Base-by-base conservation (phyloP, 2,888 invertebrate genomes). In the Eilema depressum region DNA sequence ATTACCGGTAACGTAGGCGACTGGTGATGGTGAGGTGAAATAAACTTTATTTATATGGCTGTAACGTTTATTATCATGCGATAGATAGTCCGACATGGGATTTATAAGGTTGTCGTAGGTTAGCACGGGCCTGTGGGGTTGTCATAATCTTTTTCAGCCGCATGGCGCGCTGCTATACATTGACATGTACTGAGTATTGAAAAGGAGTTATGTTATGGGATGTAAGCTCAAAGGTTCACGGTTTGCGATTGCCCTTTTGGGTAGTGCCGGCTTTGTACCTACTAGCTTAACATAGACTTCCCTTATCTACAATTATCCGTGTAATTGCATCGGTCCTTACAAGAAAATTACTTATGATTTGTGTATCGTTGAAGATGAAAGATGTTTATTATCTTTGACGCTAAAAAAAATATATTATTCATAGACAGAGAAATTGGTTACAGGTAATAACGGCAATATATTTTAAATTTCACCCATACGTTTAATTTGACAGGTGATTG, bases 81-180 rank as follows among this genome's bases (percentile, higher is more conserved):
- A 70, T 73, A 64, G 74, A 63, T 69, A 73, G 47, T 69, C 81
- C 77, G 85, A 88, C 85, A 88, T 91, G 84, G 87, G 91, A 91
- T 92, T 92, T 92, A 91, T 92, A 89, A 85, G 89, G 88, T 87
- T 85, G 89, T 88, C 90, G 86, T 91, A 88, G 82, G 88, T 91
- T 91, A 88, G 86, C 87, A 84, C 86, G 87, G 87, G 88, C 85
- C 88, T 83, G 87, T 87, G 89, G 90, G 91, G 89, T 89, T 91
- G 94, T 95, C 95, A 95, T 95, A 95, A 95, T 95, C 93, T 95
- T 93, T 93, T 94, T 93, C 91, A 93, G 89, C 92, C 91, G 91
- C 92, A 92, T 91, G 93, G 92, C 91, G 92, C 88, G 89, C 86
- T 83, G 84, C 88, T 85, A 85, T 89, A 88, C 86, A 88, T 87